Conservation (phyloP, 1,140 invertebrate species). For the Dreissena rostriformis region DNA sequence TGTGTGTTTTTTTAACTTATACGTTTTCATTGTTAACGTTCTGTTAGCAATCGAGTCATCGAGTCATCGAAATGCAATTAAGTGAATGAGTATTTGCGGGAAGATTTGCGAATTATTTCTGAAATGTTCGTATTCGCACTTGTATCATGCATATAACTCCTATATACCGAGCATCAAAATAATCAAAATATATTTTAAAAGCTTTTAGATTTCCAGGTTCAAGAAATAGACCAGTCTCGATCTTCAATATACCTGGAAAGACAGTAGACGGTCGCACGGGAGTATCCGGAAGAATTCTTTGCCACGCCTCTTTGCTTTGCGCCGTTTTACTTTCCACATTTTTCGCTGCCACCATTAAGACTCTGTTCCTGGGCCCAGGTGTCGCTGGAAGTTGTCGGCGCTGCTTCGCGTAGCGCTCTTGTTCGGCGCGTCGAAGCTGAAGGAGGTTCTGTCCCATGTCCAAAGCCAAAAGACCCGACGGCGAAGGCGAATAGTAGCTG, state of each 20-base stretch:
- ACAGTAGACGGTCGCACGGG: conserved; percentile 24
- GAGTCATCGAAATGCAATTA: too few relatives aligned
- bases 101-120: too few relatives aligned
- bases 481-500: neutral
- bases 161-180: too few relatives aligned
- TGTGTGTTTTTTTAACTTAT: too few relatives aligned
- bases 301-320: conserved; percentile 20
- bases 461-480: neutral
- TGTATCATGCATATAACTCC: too few relatives aligned
- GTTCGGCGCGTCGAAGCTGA: conserved; percentile 16
- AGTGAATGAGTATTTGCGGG: too few relatives aligned
- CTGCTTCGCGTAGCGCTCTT: conserved; percentile 8
- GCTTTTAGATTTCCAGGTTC: too few relatives aligned
- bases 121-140: too few relatives aligned
- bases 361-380: neutral
- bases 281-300: conserved; percentile 35
- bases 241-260: neutral
- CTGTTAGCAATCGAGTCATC: too few relatives aligned
- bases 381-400: conserved; percentile 26
- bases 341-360: neutral
- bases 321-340: neutral
- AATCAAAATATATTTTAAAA: too few relatives aligned
- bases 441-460: conserved; percentile 38
- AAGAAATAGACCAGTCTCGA: too few relatives aligned
- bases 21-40: too few relatives aligned